Base-by-base conservation (phyloP, 1,140 invertebrate species). In the Zaprionus taronus region DNA sequence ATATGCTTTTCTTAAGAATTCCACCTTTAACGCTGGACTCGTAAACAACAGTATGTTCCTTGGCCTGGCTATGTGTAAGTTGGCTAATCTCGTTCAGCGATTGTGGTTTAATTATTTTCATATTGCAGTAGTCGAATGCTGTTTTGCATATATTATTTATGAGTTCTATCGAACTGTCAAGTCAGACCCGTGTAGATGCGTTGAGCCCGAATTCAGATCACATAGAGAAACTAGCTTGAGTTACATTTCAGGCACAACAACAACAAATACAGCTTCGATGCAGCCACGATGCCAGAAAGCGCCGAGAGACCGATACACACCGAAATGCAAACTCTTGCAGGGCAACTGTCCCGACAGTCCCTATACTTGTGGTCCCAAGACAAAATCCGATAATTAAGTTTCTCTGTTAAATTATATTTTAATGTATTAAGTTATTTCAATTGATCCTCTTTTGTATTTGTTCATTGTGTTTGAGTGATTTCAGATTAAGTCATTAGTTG, bases 61-160 rank as follows among this genome's bases (percentile, higher is more conserved):
- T 0, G 2, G 57, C 5, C 9, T 75, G 11, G 77, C 70, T 7
- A 41, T 86, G 15, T 1, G 83, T 86, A 28, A 67, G 73, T 17
- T 14, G 2, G 2, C n/a, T 3, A n/a, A 41, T 47, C 2, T 7
- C 2, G 4, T 4, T n/a, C 62, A 2, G 5, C 12, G 5, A n/a
- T 7, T 28, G 12, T 20, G 41, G 3, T 4, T 17, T 53, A 1
- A 58, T 2, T 5, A 2, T 20, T 15, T 36, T 4, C 2, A 11
- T 15, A 2, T 22, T 53, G 15, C 58, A 86, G 83, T 70, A 67
- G 63, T 87, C 5, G 83, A 86, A 66, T 67, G 51, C 4, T 41
- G 72, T 41, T 86, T 86, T 22, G 69, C 72, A 0, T 87, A 49
- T 20, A 64, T 83, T 49, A 51, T 86, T 41, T 74, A 78, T 20